Base-by-base conservation (phyloP, 1,140 invertebrate species). In the Gonatopus flavifemur region DNA sequence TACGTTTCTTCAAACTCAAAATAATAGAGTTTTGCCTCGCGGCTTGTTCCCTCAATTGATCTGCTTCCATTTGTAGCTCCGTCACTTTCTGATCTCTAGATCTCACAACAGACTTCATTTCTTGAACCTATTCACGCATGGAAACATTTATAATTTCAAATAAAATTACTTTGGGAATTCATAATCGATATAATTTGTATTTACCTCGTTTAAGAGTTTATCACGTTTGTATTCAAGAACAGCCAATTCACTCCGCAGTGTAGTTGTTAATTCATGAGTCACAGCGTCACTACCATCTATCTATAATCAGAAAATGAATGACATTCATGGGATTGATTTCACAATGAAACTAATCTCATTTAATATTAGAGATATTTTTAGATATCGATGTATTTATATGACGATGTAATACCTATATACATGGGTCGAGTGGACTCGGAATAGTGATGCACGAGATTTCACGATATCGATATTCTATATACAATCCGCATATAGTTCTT, bases 181-280 rank as follows among this genome's bases (percentile, higher is more conserved):
- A 28, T 30, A 40, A 35, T 37, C 28, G 30, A 9, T n/a, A n/a
- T n/a, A n/a, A n/a, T 38, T 47, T 38, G 13, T 21, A 36, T 53
- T 78, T 76, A 90, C 83, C 78, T 91, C 89, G 39, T 82, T 80
- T 32, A 85, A 76, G n/a, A 92, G 78, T 40, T 88, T 82, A 65
- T 92, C 89, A 49, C 88, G 81, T 74, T 91, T 92, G 69, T 90
- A 91, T 59, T 89, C 88, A 30, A 90, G 70, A 1, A 84, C 89
- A 13, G 89, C 89, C 50, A 91, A 72, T 70, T 91, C 89, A 73
- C 89, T 91, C 51, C 87, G 82, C 37, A 92, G 71, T 0, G 85
- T 80, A 6, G 88, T 90, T 2, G 86, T 83, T 55, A 89, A 75
- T 64, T 91, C 88, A 62, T 82, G 81, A 22, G 51, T 63, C 66